Evolutionary conservation across 1,140 invertebrate species (phyloP).

Genomic region (Sogatella furcifera): DNA sequence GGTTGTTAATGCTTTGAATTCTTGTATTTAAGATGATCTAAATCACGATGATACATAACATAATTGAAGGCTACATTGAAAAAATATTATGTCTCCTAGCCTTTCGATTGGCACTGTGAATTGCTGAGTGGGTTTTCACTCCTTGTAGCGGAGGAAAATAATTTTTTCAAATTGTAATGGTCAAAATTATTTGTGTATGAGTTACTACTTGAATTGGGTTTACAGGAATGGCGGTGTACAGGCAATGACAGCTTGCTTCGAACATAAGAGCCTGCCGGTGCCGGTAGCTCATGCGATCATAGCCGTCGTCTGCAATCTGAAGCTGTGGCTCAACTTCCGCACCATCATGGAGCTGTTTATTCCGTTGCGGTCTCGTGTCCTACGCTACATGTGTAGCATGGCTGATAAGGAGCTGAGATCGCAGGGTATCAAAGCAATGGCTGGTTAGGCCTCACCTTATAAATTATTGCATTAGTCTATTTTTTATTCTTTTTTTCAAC

Average conservation of each 20-base stretch:
- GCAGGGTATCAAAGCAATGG: constrained; percentile 80
- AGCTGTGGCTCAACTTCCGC: constrained; percentile 87
- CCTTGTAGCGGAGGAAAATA: no score
- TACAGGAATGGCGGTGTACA: constrained; percentile 80
- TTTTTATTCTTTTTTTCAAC: no score
- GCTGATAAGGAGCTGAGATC: constrained; percentile 81
- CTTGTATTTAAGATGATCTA: no score
- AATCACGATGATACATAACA: no score
- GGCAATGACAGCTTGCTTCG: constrained; percentile 75
- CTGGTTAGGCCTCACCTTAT: constrained; percentile 40
- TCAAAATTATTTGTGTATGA: no score
- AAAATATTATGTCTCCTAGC: no score
- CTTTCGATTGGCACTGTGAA: no score
- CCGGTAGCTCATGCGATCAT: constrained; percentile 84
- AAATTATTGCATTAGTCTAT: no score
- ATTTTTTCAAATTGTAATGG: no score
- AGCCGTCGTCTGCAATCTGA: constrained; percentile 80
- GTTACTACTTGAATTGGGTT: constrained; percentile 56
- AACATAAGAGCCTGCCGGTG: constrained; percentile 62
- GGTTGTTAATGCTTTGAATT: no score
- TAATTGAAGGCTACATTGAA: no score
- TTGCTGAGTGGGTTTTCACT: no score
- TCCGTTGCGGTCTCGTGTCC: constrained; percentile 69
- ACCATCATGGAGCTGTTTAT: constrained; percentile 80
- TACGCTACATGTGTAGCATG: constrained; percentile 87